Evolutionary conservation across 2,113 vertebrate genomes (phyloP), one percentile per base, ranked within the genome.

Genomic region (Falco punctatus): DNA sequence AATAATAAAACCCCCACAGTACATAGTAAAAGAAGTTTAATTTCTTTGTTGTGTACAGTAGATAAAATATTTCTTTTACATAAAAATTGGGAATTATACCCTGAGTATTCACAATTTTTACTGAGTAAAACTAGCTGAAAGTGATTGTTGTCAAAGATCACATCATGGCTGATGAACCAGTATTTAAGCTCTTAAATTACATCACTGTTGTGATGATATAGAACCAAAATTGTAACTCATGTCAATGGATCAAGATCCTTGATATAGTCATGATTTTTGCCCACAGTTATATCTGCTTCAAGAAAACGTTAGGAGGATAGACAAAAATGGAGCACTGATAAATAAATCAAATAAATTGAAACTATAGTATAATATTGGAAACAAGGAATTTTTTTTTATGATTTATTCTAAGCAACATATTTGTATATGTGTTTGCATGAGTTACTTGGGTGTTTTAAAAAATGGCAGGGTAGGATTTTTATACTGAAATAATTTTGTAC

Each of bases 341-440:
- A 77, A 85, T 42, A 44, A 57, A 79, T 8, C 2, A 71, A 83
- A 65, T 22, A 54, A 32, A 44, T 6, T 42, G 6, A 9, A 70
- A 88, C 7, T 4, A 38, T 3, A 65, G 5, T 8, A 35, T 23
- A 65, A 57, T 57, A 44, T 13, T 71, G 30, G 49, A 79, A 87
- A 20, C 7, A 75, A n/a, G 11, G 27, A 48, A 22, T 8, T 28
- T n/a, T 88, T 5, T 71, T 38, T 38, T 17, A 40, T 23, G 42
- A 23, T 66, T 84, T 48, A 38, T 48, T 33, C 73, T 67, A 20
- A 15, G 14, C 44, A 48, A 3, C 13, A 79, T 24, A 61, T 72
- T 69, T 59, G 5, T 2, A 1, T 40, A 12, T 10, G 3, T 15
- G 24, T 86, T 91, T 75, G 4, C 11, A 66, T 0, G 0, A 73